Evolutionary conservation across 2,113 vertebrate genomes (phyloP), one percentile per base, ranked within the genome.

Genomic region (Pteruthius melanotis): DNA sequence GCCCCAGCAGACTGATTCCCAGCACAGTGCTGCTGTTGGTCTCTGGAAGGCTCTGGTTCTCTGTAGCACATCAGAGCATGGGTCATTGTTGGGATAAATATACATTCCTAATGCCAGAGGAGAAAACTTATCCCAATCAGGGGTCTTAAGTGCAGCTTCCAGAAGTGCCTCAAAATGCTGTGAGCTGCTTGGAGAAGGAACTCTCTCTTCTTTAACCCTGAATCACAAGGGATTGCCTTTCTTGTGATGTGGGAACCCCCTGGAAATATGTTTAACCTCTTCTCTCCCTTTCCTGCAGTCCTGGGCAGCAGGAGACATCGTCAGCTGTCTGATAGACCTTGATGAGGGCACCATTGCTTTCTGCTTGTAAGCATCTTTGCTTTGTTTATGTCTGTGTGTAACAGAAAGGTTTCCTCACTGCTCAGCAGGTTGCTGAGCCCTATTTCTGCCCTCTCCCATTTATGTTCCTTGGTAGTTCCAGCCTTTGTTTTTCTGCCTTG

Each of bases 281-380:
- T 75, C 56, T 87, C 28, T 89, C 66, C 82, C 87, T 96, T 80
- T 80, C 64, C 14, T 77, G 82, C 96, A 99, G 99, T 99, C 99
- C 1, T 99, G 99, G 99, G 99, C 99, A 17, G 99, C 99, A 6
- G 99, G 99, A 86, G 99, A 99, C 98, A 99, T 99, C 6, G 99
- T 99, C 89, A 99, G 99, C 98, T 99, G 99, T 96, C 97, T 99
- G 94, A 99, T 99, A 40, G 99, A 99, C 98, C 98, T 99, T 89
- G 99, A 99, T 31, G 98, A 99, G 71, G 99, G 99, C 65, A 99
- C 97, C 88, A 99, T 99, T 94, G 98, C 98, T 8, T 99, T 99
- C 98, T 99, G 98, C 96, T 89, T 99, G 99, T 99, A 97, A 99
- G 99, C 96, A 80, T 83, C 83, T 91, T 56, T 82, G 57, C 7